phyloP scores from a whole-genome alignment of 2,888 invertebrate genomes.

The Drosophila rubida region DNA sequence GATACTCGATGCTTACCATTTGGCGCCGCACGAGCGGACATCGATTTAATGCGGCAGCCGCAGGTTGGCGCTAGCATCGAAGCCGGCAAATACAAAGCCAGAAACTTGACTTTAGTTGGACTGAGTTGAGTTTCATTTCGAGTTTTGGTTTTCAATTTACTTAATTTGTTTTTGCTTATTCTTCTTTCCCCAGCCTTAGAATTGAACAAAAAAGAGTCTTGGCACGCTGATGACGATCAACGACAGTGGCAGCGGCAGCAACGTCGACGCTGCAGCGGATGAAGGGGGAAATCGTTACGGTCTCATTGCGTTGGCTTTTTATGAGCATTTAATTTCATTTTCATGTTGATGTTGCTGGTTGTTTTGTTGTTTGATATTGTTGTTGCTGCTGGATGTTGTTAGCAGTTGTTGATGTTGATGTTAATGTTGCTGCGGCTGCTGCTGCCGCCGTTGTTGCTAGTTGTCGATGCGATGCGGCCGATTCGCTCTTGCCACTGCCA shows the following conservation, averaged over 20 bases:
- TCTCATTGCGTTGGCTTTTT: constrained; percentile 70
- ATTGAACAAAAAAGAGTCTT: constrained; percentile 6
- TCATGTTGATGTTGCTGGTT: constrained; percentile 49
- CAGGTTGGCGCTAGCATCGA: constrained; percentile 10
- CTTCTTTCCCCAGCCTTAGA: constrained; percentile 14
- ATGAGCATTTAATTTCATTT: constrained; percentile 69
- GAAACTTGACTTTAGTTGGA: constrained; percentile 1
- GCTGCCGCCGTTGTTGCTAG: background rate
- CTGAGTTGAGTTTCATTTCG: constrained; percentile 26
- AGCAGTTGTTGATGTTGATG: constrained; percentile 12
- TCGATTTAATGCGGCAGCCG: constrained; percentile 22
- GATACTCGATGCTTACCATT: constrained; percentile 36
- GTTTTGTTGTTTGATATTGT: constrained; percentile 14
- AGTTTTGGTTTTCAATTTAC: constrained; percentile 8
- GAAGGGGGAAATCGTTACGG: constrained; percentile 67
- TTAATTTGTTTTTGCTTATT: background rate
- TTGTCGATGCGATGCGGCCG: constrained; percentile 25
- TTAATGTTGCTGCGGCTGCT: background rate
- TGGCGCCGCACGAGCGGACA: constrained; percentile 51
- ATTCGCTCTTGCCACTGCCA: constrained; percentile 13
- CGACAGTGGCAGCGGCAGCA: background rate
- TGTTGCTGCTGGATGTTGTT: constrained; percentile 26
- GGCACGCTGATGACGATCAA: constrained; percentile 2
- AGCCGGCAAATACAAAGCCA: constrained; percentile 12
- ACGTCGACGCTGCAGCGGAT: constrained; percentile 25